Base-by-base conservation (phyloP, 2,113 vertebrate species). In the Micromys minutus region DNA sequence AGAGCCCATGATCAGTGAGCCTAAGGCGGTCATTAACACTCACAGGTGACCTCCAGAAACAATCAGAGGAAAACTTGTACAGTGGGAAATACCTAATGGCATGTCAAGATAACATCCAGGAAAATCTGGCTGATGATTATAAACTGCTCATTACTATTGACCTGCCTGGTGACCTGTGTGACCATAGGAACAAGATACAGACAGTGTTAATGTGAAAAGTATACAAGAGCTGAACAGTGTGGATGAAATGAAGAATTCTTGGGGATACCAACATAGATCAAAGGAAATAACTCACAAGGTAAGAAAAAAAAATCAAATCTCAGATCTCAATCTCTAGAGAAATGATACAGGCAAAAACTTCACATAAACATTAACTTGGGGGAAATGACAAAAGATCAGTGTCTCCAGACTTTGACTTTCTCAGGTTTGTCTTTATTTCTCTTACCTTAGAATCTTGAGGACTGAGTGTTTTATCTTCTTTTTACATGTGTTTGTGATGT, bases 321-420 rank as follows among this genome's bases (percentile, higher is more conserved):
- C 31, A 71, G 86, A 74, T 84, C 42, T 87, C 22, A 65, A 45
- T 47, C 26, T 67, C 67, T 69, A 89, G n/a, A 87, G 34, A 96
- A 95, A 85, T 52, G 34, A 89, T 72, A 71, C 1, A 57, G 21
- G 47, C 36, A 72, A 74, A 61, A 69, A 16, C 3, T 85, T 85
- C 65, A 45, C 36, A n/a, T 79, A 88, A 57, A 79, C 4, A 83
- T 95, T 87, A 92, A 79, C 42, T 84, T 87, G n/a, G 69, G 59
- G 92, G 26, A 94, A 55, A 84, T 91, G 61, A 36, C n/a, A 93
- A 75, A 65, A 89, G 10, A 75, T 81, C 42, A 79, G 34, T 87
- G 21, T 69, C 87, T 6, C 45, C 2, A 77, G 59, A 65, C 45
- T 31, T 16, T 47, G 6, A 67, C 92, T n/a, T 87, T 92, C 36